Percentiles rank a stretch among this genome's conserved stretches.
These are phyloP conservation scores for roundworm (Caenorhabditis elegans) DNA, from an alignment of 1,140 invertebrate species.

Conservation along the genomic window WBcel235 BX284602.5:11281001-11281500, in stretches of 20 bases:
- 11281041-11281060: too few relatives aligned
- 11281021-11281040: too few relatives aligned
- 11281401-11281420: constrained; percentile 11
- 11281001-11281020: too few relatives aligned
- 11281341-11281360: constrained; percentile 26
- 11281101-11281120: too few relatives aligned
- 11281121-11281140: too few relatives aligned
- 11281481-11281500: constrained; percentile 30
- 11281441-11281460: background rate
- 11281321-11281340: constrained; percentile 4
- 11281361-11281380: background rate
- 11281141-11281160: too few relatives aligned
- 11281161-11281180: too few relatives aligned
- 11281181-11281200: background rate
- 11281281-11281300: background rate
- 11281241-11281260: background rate
- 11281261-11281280: too few relatives aligned
- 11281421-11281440: background rate
- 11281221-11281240: constrained; percentile 31
- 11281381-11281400: background rate
- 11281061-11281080: too few relatives aligned
- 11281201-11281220: background rate
- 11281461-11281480: constrained; percentile 12
- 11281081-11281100: too few relatives aligned
- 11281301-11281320: background rate